Evolutionary conservation across 2,888 invertebrate genomes (phyloP).

Genomic region (Andrena hattorfiana): DNA sequence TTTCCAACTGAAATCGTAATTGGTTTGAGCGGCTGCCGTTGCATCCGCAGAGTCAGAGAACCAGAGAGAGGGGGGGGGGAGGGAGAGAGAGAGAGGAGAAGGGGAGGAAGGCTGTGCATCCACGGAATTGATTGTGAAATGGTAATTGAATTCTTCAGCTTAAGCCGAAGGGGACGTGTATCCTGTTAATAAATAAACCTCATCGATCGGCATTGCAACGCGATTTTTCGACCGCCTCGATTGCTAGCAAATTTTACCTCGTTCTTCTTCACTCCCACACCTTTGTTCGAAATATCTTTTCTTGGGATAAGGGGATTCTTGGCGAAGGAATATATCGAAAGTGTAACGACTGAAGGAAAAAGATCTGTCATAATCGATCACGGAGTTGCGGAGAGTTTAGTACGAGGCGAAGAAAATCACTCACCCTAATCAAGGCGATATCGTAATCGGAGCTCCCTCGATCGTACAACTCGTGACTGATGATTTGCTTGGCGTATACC

Average conservation of each 20-base stretch:
- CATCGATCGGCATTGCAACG: conserved; percentile 4
- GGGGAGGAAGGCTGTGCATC: conserved; percentile 1
- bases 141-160: conserved; percentile 48
- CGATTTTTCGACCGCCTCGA: conserved; percentile 12
- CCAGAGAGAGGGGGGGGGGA: no score
- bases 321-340: no score
- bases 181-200: conserved; percentile 40
- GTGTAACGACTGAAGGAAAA: neutral
- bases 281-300: no score
- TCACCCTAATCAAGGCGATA: conserved; percentile 75
- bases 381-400: neutral
- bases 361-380: neutral
- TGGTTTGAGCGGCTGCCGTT: conserved; percentile 20
- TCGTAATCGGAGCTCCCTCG: conserved; percentile 76
- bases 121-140: conserved; percentile 41
- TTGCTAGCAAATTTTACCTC: neutral
- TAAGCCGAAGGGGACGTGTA: conserved; percentile 6
- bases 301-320: no score
- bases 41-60: no score
- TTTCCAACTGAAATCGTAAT: conserved; percentile 70
- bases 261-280: neutral
- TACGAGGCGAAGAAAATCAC: neutral
- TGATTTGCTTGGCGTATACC: conserved; percentile 66
- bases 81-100: no score
- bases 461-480: conserved; percentile 77